A percentile compares a stretch with the other conserved stretches of the same genome.
phyloP scores from a whole-genome alignment of 2,888 invertebrate genomes.

The Archips crataeganus region DNA sequence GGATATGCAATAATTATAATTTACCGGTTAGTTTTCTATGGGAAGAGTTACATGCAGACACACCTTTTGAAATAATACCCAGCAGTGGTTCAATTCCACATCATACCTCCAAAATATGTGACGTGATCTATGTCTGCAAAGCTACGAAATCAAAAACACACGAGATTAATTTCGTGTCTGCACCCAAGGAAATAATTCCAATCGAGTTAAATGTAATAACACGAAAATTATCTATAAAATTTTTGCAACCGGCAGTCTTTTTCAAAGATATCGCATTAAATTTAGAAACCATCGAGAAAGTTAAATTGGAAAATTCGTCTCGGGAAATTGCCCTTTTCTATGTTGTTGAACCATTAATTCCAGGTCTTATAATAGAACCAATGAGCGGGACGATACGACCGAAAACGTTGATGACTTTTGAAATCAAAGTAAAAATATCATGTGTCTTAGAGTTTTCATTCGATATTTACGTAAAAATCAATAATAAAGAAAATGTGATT shows the following conservation, averaged over 20 bases:
- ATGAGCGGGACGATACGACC: slow-evolving; percentile 80
- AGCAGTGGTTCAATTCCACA: slow-evolving; percentile 62
- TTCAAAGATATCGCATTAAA: slow-evolving; percentile 78
- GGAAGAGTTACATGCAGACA: slow-evolving; percentile 63
- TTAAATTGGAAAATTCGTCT: slow-evolving; percentile 83
- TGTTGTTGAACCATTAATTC: slow-evolving; percentile 78
- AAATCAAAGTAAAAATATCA: slow-evolving; percentile 73
- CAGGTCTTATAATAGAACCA: slow-evolving; percentile 81
- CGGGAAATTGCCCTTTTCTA: slow-evolving; percentile 80
- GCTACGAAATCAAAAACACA: slow-evolving; percentile 72
- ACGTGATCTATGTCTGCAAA: slow-evolving; percentile 66
- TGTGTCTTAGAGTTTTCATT: slow-evolving; percentile 73
- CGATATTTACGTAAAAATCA: slow-evolving; percentile 73
- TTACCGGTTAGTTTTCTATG: slow-evolving; percentile 66
- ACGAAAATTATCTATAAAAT: slow-evolving; percentile 74
- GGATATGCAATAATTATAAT: slow-evolving; percentile 72
- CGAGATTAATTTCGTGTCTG: slow-evolving; percentile 67
- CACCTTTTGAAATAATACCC: slow-evolving; percentile 74
- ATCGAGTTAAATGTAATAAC: slow-evolving; percentile 71
- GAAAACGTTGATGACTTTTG: slow-evolving; percentile 77
- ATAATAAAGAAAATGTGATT: slow-evolving; percentile 74
- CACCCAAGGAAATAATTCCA: slow-evolving; percentile 54
- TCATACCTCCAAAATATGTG: slow-evolving; percentile 69
- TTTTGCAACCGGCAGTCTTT: slow-evolving; percentile 64
- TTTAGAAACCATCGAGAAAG: slow-evolving; percentile 70